phyloP scores from a whole-genome alignment of 2,888 invertebrate genomes.

The Meandrusa payeni region DNA sequence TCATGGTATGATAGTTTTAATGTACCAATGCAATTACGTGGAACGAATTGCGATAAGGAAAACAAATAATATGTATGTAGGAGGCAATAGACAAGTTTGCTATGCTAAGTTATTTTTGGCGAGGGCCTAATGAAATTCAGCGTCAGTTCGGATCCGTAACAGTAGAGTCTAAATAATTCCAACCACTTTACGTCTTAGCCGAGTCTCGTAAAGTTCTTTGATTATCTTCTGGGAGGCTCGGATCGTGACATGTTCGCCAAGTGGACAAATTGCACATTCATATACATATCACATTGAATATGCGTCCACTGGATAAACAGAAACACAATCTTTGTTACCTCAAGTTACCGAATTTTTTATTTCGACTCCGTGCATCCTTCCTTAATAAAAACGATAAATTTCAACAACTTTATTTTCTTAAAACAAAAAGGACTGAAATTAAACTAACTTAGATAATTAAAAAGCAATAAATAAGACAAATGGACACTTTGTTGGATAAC shows the following conservation, averaged over 20 bases:
- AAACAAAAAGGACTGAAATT: conserved; percentile 1
- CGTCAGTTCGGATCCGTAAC: conserved; percentile 33
- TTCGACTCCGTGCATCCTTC: not conserved
- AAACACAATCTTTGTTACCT: conserved; percentile 10
- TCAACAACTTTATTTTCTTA: not conserved
- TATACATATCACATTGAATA: conserved; percentile 30
- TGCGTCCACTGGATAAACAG: conserved; percentile 8
- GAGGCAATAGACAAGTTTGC: conserved; percentile 4
- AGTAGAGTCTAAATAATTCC: conserved; percentile 54
- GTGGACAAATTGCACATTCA: conserved; percentile 31
- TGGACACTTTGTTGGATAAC: conserved; percentile 8
- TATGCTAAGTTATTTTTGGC: conserved; percentile 17
- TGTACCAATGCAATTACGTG: conserved; percentile 24
- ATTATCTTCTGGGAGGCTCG: conserved; percentile 57
- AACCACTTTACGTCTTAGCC: conserved; percentile 45
- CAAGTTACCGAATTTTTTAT: conserved; percentile 1
- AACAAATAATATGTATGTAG: conserved; percentile 21
- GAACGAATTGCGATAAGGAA: conserved; percentile 24
- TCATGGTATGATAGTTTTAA: conserved; percentile 26
- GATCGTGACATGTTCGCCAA: conserved; percentile 53
- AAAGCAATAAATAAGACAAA: conserved; percentile 13
- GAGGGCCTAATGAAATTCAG: conserved; percentile 29
- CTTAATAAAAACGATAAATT: conserved; percentile 9
- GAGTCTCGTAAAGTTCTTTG: conserved; percentile 52
- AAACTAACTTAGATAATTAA: conserved; percentile 8